Conservation (phyloP, 2,888 invertebrate genomes). For the Temnothorax unifasciatus region DNA sequence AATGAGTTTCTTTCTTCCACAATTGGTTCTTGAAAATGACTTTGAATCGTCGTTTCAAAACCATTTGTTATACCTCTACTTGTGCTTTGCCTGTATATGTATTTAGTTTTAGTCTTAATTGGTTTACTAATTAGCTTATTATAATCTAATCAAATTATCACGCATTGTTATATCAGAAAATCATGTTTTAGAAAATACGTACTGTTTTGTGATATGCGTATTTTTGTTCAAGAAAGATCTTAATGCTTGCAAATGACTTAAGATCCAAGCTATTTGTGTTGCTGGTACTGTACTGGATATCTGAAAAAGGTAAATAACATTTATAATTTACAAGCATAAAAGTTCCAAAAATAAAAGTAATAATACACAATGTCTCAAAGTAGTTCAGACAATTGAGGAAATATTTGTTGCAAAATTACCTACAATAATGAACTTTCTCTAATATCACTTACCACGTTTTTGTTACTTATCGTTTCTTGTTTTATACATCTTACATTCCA, state of each 20-base stretch:
- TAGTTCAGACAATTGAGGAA: not conserved
- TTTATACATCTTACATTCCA: conserved; percentile 94
- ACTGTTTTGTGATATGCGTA: conserved; percentile 87
- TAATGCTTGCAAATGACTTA: conserved; percentile 92
- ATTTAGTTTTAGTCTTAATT: conserved; percentile 10
- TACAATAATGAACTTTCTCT: not conserved
- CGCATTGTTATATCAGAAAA: not conserved
- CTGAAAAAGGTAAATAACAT: conserved; percentile 57
- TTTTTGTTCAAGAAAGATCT: conserved; percentile 92
- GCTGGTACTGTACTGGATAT: conserved; percentile 82
- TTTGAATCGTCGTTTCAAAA: conserved; percentile 80
- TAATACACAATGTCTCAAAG: not conserved
- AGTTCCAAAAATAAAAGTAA: conserved; percentile 7
- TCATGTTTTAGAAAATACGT: conserved; percentile 55
- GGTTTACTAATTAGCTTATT: not conserved
- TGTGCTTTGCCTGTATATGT: conserved; percentile 72
- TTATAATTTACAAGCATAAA: not conserved
- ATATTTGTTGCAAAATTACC: not conserved
- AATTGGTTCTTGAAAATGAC: conserved; percentile 83
- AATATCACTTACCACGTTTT: conserved; percentile 75
- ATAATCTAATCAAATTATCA: conserved; percentile 27
- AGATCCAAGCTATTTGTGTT: conserved; percentile 87
- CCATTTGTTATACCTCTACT: conserved; percentile 78
- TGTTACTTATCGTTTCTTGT: conserved; percentile 83
- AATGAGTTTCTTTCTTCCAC: conserved; percentile 92